phyloP scores from a whole-genome alignment of 2,797 vertebrate species.

The Chromis chromis region DNA sequence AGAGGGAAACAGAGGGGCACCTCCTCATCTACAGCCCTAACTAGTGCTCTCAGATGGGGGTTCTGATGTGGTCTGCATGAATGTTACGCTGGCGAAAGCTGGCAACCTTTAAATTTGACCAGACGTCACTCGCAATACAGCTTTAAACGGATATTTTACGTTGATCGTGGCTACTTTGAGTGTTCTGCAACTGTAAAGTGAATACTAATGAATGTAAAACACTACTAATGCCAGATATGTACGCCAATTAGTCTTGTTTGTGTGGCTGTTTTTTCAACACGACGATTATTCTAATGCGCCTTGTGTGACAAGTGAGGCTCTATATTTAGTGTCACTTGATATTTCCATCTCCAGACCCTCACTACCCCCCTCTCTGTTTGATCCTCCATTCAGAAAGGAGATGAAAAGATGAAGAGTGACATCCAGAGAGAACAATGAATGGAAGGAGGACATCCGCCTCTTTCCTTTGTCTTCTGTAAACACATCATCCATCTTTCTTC shows the following conservation, averaged over 20 bases:
- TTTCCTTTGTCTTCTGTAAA: conserved; percentile 55
- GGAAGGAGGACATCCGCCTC: conserved; percentile 45
- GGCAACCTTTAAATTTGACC: conserved; percentile 50
- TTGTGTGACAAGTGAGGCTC: conserved; percentile 49
- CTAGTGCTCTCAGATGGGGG: conserved; percentile 52
- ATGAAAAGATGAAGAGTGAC: conserved; percentile 79
- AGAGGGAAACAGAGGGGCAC: conserved; percentile 71
- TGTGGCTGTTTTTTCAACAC: conserved; percentile 50
- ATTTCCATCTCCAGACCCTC: conserved; percentile 60
- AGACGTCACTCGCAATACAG: conserved; percentile 34
- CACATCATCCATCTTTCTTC: conserved; percentile 42
- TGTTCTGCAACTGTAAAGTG: not conserved
- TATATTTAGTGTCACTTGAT: conserved; percentile 79
- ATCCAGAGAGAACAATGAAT: conserved; percentile 53
- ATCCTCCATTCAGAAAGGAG: conserved; percentile 65
- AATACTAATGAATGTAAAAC: conserved; percentile 7
- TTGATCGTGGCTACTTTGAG: conserved; percentile 10
- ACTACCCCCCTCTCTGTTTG: conserved; percentile 58
- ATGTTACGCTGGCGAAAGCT: conserved; percentile 38
- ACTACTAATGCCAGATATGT: conserved; percentile 1
- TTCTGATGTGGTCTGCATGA: conserved; percentile 70
- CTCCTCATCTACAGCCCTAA: conserved; percentile 69
- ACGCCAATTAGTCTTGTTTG: conserved; percentile 16
- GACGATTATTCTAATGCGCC: conserved; percentile 62
- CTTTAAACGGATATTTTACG: conserved; percentile 20